These are phyloP conservation scores for Alloplasta piceator DNA, from an alignment of 2,888 invertebrate genomes.

Conservation along the genomic window DNA sequence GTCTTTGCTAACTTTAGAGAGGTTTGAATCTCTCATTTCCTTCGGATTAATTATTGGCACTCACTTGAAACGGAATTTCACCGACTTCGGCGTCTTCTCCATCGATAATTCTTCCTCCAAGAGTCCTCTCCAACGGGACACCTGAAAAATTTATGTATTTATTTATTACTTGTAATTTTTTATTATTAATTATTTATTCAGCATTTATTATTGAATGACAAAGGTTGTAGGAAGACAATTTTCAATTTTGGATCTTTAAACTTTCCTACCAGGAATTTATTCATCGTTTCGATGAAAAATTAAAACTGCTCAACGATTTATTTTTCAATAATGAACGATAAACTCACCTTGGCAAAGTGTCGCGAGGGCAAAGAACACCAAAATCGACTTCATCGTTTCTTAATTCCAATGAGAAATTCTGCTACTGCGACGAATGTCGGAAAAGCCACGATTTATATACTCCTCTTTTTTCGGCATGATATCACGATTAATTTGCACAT, in stretches of 20 bases:
- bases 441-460: conserved; percentile 30
- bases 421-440: conserved; percentile 5
- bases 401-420: background rate
- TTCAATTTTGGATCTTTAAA: too few species aligned
- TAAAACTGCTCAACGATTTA: too few species aligned
- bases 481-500: background rate
- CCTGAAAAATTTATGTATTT: too few species aligned
- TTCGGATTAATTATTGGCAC: too few species aligned
- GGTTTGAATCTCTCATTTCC: background rate
- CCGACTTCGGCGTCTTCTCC: conserved; percentile 71
- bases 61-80: conserved; percentile 77
- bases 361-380: conserved; percentile 46
- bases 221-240: too few species aligned
- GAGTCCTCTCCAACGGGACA: conserved; percentile 39
- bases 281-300: too few species aligned
- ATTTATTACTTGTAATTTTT: too few species aligned
- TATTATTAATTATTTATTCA: too few species aligned
- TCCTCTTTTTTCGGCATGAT: background rate
- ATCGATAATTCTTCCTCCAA: conserved; percentile 57
- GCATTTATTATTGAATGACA: too few species aligned
- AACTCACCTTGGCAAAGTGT: conserved; percentile 52
- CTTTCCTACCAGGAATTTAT: background rate
- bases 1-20: background rate
- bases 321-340: background rate
- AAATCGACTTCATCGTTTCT: conserved; percentile 53